Base-by-base conservation (phyloP, 2,888 invertebrate genomes). In the Chaetogeoica ovagalla region DNA sequence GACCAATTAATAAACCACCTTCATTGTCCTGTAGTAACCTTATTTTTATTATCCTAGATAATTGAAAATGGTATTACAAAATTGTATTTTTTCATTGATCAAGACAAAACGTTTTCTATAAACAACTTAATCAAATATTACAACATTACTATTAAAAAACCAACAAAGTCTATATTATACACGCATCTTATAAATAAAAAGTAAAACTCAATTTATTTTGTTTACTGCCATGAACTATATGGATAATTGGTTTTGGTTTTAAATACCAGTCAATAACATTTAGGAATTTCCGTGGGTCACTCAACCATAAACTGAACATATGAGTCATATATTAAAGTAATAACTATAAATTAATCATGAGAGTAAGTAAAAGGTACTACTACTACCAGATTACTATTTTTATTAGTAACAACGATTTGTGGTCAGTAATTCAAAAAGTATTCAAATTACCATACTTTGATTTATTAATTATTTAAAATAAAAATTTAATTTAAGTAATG, bases 311-410 rank as follows among this genome's bases (percentile, higher is more conserved):
- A 17, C 43, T 9, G 9, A 43, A 43, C 9, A 9, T 57, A 70
- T 65, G 65, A 74, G 65, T 74, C 74, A 74, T 55, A 55, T 2
- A 65, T 72, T 21, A 57, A 57, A 57, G 30, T 69, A 52, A 69
- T 69, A 23, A 69, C 55, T 55, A 23, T 5, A 66, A 15, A 21
- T 66, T 37, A 39, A 57, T 39, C 15, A 70, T 21, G 21, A 30
- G 19, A 15, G 37, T 57, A 8, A 5, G 13, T 57, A 57, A 19
- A 37, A 59, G 17, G 11, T 43, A 60, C 30, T 30, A 4, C 4
- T 30, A 30, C 30, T 4, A 30, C 30, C 30, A 30, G 30, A 1
- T 6, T n/a, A 19, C 39, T 11, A 52, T 39, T 52, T 43, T 52
- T 30, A 60, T 60, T 7, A 19, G 7, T 66, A 23, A 9, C 1